These are phyloP conservation scores for Conus canariensis DNA, from an alignment of 2,888 invertebrate species.

Conservation along the genomic window DNA sequence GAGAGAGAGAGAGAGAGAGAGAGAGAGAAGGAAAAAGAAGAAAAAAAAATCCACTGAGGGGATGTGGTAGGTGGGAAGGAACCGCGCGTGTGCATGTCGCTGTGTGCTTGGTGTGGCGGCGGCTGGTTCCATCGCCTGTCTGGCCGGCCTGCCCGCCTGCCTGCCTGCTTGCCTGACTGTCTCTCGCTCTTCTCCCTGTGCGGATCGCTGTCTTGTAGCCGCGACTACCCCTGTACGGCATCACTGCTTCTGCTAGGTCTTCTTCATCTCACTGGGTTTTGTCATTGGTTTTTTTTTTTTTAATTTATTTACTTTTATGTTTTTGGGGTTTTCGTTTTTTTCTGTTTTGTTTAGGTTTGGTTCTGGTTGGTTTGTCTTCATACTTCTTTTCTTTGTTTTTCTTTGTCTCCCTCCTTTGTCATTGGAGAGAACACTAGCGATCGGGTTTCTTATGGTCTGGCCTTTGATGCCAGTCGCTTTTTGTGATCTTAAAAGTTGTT, in stretches of 20 bases:
- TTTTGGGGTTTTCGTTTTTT: background rate
- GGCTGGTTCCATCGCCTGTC: background rate
- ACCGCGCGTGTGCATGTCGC: slow-evolving; percentile 11
- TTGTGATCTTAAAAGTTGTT: no score
- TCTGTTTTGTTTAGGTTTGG: no score
- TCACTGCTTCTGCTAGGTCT: background rate
- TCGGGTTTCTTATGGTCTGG: no score
- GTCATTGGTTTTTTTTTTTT: background rate
- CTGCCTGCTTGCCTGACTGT: background rate
- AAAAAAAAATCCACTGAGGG: background rate
- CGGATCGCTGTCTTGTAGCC: background rate
- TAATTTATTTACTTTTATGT: background rate
- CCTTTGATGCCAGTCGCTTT: no score
- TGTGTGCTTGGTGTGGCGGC: background rate
- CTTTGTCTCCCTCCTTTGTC: no score
- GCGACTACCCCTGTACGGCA: background rate
- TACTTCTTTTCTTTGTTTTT: no score
- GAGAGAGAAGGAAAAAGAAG: background rate
- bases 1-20: background rate
- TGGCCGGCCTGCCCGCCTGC: background rate
- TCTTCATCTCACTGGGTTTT: background rate
- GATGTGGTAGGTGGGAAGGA: background rate
- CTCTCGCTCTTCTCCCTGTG: background rate
- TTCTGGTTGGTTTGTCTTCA: no score
- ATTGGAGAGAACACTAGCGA: no score